Percentiles rank a stretch among this genome's conserved stretches.
These are phyloP conservation scores for Amblyteles armatorius DNA, from an alignment of 2,888 invertebrate species.

Conservation along the genomic window DNA sequence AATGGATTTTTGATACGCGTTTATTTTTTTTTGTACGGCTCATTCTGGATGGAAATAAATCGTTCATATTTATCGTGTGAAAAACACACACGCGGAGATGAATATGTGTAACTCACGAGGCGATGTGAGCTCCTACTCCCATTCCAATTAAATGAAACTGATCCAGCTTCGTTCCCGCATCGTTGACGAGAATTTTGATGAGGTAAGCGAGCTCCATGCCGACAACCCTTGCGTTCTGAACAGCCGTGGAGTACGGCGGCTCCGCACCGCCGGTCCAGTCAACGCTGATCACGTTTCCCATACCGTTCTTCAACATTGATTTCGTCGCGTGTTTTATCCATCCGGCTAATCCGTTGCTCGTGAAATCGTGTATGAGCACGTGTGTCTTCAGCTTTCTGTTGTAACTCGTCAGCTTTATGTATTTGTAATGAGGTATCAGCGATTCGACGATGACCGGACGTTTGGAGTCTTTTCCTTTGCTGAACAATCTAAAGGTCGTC, in stretches of 20 bases:
- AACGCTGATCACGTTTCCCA: slow-evolving; percentile 85
- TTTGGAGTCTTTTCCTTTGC: slow-evolving; percentile 64
- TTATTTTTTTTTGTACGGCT: too few species aligned
- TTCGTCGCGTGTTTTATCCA: slow-evolving; percentile 44
- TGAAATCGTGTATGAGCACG: slow-evolving; percentile 84
- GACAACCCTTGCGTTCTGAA: slow-evolving; percentile 86
- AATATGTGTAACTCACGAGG: slow-evolving; percentile 77
- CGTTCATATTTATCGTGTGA: too few species aligned
- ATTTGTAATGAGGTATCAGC: slow-evolving; percentile 26
- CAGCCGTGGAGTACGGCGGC: slow-evolving; percentile 86
- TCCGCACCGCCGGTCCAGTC: slow-evolving; percentile 86
- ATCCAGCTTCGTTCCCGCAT: slow-evolving; percentile 73
- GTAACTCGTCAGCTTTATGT: slow-evolving; percentile 52
- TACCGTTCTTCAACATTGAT: slow-evolving; percentile 68
- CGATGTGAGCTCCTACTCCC: slow-evolving; percentile 86
- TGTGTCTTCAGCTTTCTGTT: slow-evolving; percentile 61
- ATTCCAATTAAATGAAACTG: slow-evolving; percentile 86
- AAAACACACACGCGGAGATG: not conserved
- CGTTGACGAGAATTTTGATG: slow-evolving; percentile 80
- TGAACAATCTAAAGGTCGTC: slow-evolving; percentile 82
- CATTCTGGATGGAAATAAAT: not conserved
- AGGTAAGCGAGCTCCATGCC: slow-evolving; percentile 85
- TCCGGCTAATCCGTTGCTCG: slow-evolving; percentile 81
- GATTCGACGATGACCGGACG: slow-evolving; percentile 64
- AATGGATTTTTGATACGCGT: too few species aligned